A percentile compares a stretch with the other conserved stretches of the same genome.
phyloP scores from a whole-genome alignment of 2,888 invertebrate genomes.

The Matsumyia berberina region DNA sequence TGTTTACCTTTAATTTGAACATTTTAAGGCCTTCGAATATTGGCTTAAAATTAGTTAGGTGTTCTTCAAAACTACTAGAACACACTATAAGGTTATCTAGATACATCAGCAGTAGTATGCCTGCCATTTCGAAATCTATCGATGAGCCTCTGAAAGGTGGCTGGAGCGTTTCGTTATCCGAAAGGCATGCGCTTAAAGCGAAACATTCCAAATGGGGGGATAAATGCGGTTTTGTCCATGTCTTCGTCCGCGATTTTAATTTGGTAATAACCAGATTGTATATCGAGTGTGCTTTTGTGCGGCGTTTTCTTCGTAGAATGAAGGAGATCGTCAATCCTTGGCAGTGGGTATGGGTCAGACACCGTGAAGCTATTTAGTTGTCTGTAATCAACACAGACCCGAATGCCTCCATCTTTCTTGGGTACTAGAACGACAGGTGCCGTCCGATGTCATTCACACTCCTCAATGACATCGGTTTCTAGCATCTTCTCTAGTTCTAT shows the following conservation, averaged over 20 bases:
- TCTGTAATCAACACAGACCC: constrained; percentile 79
- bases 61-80: constrained; percentile 76
- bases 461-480: constrained; percentile 68
- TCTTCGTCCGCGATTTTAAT: constrained; percentile 77
- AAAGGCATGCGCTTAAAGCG: constrained; percentile 80
- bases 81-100: constrained; percentile 78
- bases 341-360: constrained; percentile 80
- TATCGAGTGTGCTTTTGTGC: constrained; percentile 78
- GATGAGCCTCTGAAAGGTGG: constrained; percentile 58
- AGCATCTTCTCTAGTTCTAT: constrained; percentile 79
- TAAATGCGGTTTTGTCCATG: constrained; percentile 78
- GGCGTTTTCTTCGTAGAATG: constrained; percentile 24
- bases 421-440: constrained; percentile 72
- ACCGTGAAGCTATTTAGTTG: constrained; percentile 78
- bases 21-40: constrained; percentile 2
- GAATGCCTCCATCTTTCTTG: constrained; percentile 77
- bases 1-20: constrained; percentile 59
- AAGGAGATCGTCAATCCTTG: constrained; percentile 81
- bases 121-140: constrained; percentile 40
- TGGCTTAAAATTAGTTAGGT: constrained; percentile 47
- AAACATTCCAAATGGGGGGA: constrained; percentile 79
- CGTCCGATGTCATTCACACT: constrained; percentile 55
- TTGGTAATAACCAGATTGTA: constrained; percentile 81
- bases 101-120: constrained; percentile 74
- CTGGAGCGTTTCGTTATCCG: constrained; percentile 78